Percentiles rank a stretch among this genome's conserved stretches.
Evolutionary conservation across 2,113 vertebrate species (phyloP).

Genomic region (Hippocampus zosterae): DNA sequence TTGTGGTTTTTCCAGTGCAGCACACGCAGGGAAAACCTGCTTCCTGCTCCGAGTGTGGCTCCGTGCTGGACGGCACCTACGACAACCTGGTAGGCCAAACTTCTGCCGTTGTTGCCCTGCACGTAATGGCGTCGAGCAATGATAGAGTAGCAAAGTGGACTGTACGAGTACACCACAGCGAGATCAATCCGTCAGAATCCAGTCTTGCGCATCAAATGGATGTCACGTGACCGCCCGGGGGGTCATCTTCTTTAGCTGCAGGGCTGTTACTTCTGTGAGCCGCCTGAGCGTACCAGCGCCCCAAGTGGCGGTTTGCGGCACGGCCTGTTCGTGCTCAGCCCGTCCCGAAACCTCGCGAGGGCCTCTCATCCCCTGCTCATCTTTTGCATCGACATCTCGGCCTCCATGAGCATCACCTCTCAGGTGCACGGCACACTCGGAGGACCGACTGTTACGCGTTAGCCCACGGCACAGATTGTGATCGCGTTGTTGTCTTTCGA

Average conservation of each 20-base stretch:
- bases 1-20: conserved; percentile 42
- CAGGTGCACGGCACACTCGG: conserved; percentile 27
- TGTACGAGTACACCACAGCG: too few relatives aligned
- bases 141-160: too few relatives aligned
- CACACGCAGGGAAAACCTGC: conserved; percentile 36
- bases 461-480: not conserved
- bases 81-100: conserved; percentile 39
- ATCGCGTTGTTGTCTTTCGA: conserved; percentile 12
- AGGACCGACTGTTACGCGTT: not conserved
- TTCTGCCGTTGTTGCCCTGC: not conserved
- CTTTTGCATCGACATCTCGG: conserved; percentile 68
- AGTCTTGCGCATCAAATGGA: too few relatives aligned
- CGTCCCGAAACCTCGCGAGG: conserved; percentile 9
- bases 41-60: conserved; percentile 54
- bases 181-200: too few relatives aligned
- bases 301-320: conserved; percentile 28
- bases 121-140: too few relatives aligned
- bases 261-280: conserved; percentile 66
- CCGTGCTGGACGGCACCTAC: conserved; percentile 54
- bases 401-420: conserved; percentile 63
- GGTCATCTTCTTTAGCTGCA: conserved; percentile 10
- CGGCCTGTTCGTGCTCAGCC: conserved; percentile 43
- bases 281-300: not conserved
- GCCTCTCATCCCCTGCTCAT: conserved; percentile 47
- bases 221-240: too few relatives aligned